Evolutionary conservation across 2,113 vertebrate species (phyloP), one percentile per base, ranked within the genome.

Genomic region (Aptenodytes patagonicus): DNA sequence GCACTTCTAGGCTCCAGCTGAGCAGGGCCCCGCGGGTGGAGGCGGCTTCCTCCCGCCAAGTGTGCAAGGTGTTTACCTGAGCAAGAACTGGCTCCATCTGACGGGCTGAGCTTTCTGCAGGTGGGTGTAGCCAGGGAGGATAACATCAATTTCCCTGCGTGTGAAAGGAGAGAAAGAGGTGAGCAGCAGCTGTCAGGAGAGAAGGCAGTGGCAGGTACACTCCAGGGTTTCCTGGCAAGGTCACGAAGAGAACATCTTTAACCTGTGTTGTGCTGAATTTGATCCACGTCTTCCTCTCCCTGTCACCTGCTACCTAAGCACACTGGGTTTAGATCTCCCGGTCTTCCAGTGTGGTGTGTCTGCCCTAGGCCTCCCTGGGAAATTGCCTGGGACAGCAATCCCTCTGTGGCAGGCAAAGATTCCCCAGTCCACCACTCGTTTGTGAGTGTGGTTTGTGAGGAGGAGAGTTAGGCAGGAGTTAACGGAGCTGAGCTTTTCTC

Each of bases 21-120:
- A 62, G 81, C 70, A 34, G 42, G 36, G 29, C 44, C 57, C 44
- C 17, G 4, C 46, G 76, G 19, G 5, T 42, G 80, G 13, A 38
- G n/a, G 51, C 61, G n/a, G 44, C 68, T 87, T 70, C 25, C 49
- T 49, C 8, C 47, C 83, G 54, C 16, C 36, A 22, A 19, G 38
- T 13, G 26, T 14, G 81, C 54, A 49, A 21, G 38, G 44, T 20
- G 44, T 69, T 97, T 94, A 99, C 99, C 99, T 99, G 83, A 99
- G 98, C 86, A 99, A 98, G 99, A 99, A 99, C 90, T 99, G 99
- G 98, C 99, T 99, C 99, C 99, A 99, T 95, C 99, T 98, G 98
- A 99, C 99, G 95, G 99, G 99, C 97, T 99, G 99, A 81, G 99
- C 99, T 96, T 99, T 99, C 97, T 99, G 99, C 98, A 99, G 98